Evolutionary conservation across 2,113 vertebrate species (phyloP).

Genomic region (Conger conger): DNA sequence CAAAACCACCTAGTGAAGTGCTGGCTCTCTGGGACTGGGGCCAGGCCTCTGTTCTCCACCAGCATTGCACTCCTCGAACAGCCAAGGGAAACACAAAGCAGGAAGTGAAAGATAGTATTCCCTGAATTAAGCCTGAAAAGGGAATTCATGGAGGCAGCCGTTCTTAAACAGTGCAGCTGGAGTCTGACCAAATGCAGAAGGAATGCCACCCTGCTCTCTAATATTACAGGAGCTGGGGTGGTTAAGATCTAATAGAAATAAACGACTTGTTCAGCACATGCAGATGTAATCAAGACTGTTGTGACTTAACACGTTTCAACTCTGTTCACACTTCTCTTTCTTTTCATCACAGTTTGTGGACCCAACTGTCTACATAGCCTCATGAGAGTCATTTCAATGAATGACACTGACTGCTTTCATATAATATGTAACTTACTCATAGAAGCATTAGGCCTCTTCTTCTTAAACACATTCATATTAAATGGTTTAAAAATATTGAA

Average conservation of each 20-base stretch:
- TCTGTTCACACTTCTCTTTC: not conserved
- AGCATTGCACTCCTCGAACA: not conserved
- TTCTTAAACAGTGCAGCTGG: constrained; percentile 1
- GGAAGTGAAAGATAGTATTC: constrained; percentile 11
- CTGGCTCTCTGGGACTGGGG: constrained; percentile 11
- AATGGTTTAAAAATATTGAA: not conserved
- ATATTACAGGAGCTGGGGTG: not conserved
- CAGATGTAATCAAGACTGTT: constrained; percentile 6
- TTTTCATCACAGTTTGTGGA: not conserved
- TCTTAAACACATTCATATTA: not conserved
- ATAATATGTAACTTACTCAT: not conserved
- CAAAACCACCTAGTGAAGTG: constrained; percentile 17
- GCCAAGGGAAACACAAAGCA: constrained; percentile 22
- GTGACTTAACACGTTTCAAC: not conserved
- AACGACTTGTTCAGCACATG: not conserved
- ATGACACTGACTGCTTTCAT: not conserved
- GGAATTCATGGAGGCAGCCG: not conserved
- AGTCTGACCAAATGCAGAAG: not conserved
- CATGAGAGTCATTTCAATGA: not conserved
- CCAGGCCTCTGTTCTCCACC: constrained; percentile 24
- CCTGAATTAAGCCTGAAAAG: not conserved
- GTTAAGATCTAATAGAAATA: not conserved
- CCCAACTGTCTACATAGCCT: not conserved
- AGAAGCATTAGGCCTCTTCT: not conserved
- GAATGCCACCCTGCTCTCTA: not conserved